Base-by-base conservation (phyloP, 1,140 invertebrate genomes). In the Euwallacea similis region DNA sequence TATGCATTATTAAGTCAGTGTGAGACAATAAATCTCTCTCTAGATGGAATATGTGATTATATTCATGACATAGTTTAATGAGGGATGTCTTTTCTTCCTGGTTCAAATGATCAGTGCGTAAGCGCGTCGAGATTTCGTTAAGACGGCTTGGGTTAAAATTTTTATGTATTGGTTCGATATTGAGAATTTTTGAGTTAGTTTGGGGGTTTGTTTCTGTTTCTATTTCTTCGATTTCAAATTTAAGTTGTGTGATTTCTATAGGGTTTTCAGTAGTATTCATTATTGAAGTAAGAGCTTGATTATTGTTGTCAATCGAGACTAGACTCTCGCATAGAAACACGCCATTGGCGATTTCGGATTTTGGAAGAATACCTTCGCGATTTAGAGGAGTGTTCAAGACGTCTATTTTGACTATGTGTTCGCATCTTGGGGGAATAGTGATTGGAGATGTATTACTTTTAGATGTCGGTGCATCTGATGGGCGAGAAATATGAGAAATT, bases 21-120 rank as follows among this genome's bases (percentile, higher is more conserved):
- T 54, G 56, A 9, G 69, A 21, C 7, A 70, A 41, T 15, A 50
- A 11, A 15, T 70, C 50, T 13, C 50, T 47, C 9, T 66, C 47
- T 10, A 71, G 54, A 44, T 71, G 46, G 50, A 71, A 71, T 56
- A 71, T 72, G 21, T 72, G 15, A n/a, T 66, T 15, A 21, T 13
- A 44, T 50, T 63, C 61, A 7, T 21, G 42, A 63, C 61, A 63
- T 7, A 63, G n/a, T 11, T 44, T 47, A 16, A 47, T 9, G 7
- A 63, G 7, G 7, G n/a, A 15, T 15, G 7, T 16, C 41, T 47
- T 44, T 63, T 63, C 61, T 63, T 63, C 61, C 9, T 33, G 11
- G 41, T 61, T 61, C 10, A 61, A 41, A 42, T 61, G 59, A 42
- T 61, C 41, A 8, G 15, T 33, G 8, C 59, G 8, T n/a, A 61